These are phyloP conservation scores for Pelmatolapia mariae DNA, from an alignment of 2,113 vertebrate species.

Conservation along the genomic window DNA sequence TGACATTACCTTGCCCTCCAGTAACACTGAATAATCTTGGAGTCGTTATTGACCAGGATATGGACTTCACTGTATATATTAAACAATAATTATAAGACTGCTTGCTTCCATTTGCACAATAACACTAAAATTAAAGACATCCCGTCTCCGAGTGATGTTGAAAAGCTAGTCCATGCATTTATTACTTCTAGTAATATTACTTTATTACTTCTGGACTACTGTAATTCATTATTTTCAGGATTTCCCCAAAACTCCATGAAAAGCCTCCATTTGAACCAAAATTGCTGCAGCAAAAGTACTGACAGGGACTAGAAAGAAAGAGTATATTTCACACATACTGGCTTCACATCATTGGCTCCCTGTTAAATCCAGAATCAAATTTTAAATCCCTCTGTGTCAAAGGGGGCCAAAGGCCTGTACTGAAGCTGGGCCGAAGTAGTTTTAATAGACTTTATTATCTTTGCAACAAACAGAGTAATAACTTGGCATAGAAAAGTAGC, in stretches of 20 bases:
- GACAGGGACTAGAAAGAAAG: not conserved
- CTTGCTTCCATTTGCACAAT: no score
- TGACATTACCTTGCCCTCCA: no score
- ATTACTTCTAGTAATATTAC: not conserved
- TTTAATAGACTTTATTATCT: not conserved
- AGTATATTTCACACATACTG: not conserved
- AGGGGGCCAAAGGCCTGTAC: not conserved
- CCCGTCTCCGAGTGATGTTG: not conserved
- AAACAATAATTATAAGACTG: no score
- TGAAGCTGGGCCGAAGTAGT: not conserved
- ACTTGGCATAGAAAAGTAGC: not conserved
- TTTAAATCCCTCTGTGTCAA: not conserved
- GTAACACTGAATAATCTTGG: no score
- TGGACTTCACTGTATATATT: no score
- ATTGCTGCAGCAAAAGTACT: not conserved
- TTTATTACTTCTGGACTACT: not conserved
- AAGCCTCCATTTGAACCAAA: not conserved
- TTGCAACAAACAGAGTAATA: not conserved
- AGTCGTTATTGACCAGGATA: no score
- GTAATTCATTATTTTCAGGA: not conserved
- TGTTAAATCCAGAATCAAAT: not conserved
- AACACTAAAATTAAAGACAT: no score
- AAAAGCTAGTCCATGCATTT: not conserved
- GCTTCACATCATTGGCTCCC: not conserved
- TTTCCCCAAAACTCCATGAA: not conserved